Conservation (phyloP, 2,888 invertebrate species). For the Lysandra coridon region DNA sequence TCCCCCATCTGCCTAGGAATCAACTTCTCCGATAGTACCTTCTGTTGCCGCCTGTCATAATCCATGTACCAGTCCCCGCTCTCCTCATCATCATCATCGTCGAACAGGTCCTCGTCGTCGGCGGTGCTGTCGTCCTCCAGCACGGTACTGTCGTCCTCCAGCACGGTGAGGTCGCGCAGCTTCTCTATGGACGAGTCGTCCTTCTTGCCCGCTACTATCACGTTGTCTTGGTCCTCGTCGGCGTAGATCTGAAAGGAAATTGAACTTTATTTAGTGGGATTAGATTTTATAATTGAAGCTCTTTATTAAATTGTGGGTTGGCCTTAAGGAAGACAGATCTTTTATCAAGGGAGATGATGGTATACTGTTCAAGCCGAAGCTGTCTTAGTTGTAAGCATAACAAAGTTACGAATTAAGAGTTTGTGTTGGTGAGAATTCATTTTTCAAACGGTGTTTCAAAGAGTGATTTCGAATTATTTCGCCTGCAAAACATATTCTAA, state of each 20-base stretch:
- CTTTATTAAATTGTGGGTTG: too few relatives aligned
- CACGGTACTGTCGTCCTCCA: conserved; percentile 65
- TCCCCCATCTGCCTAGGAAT: neutral
- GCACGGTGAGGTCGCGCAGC: conserved; percentile 63
- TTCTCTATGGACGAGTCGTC: conserved; percentile 58
- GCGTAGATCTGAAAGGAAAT: conserved; percentile 62
- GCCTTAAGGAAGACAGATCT: too few relatives aligned
- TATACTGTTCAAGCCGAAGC: too few relatives aligned
- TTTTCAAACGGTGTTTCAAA: too few relatives aligned
- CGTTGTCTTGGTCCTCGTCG: conserved; percentile 61
- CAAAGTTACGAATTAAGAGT: too few relatives aligned
- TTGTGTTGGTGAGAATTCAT: too few relatives aligned
- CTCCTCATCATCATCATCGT: conserved; percentile 58
- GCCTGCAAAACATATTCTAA: neutral
- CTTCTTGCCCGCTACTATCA: conserved; percentile 46
- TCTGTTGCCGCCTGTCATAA: conserved; percentile 60
- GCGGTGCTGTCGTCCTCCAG: conserved; percentile 59
- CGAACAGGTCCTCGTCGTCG: conserved; percentile 62
- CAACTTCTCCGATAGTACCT: conserved; percentile 37
- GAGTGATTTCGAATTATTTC: too few relatives aligned
- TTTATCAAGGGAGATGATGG: too few relatives aligned
- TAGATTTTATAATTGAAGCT: neutral
- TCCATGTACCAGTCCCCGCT: conserved; percentile 71
- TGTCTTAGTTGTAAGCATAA: too few relatives aligned
- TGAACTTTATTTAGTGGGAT: neutral